Conservation (phyloP, 2,113 vertebrate species). For the Zosterops pallidus region DNA sequence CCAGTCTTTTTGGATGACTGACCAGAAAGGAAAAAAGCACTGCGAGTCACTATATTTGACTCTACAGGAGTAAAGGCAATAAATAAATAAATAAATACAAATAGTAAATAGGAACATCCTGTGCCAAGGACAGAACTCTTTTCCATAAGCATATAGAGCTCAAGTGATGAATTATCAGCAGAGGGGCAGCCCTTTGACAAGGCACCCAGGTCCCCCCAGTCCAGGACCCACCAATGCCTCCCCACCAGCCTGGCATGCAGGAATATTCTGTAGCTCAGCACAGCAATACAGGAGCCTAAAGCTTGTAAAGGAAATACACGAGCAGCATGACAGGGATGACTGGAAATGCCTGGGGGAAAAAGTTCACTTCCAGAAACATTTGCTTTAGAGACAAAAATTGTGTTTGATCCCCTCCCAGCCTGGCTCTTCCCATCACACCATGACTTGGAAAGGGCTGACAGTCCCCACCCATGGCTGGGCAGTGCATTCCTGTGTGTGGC, state of each 20-base stretch:
- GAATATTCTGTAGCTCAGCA: not conserved
- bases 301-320: not conserved
- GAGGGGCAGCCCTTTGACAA: not conserved
- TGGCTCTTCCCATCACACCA: not conserved
- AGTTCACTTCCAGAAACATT: not conserved
- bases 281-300: not conserved
- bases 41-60: accelerated
- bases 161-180: not conserved
- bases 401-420: not conserved
- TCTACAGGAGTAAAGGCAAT: not conserved
- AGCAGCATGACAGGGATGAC: not conserved
- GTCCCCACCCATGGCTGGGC: not conserved
- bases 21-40: not conserved
- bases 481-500: accelerated
- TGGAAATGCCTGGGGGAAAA: not conserved
- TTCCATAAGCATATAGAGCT: accelerated
- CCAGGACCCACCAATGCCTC: not conserved
- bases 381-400: not conserved
- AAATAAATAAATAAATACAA: not conserved
- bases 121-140: not conserved
- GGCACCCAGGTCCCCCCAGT: not conserved
- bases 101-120: not conserved
- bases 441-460: not conserved
- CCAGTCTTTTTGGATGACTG: not conserved
- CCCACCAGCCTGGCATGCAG: accelerated